Base-by-base conservation (phyloP, 2,113 vertebrate species). In the Scomber scombrus region DNA sequence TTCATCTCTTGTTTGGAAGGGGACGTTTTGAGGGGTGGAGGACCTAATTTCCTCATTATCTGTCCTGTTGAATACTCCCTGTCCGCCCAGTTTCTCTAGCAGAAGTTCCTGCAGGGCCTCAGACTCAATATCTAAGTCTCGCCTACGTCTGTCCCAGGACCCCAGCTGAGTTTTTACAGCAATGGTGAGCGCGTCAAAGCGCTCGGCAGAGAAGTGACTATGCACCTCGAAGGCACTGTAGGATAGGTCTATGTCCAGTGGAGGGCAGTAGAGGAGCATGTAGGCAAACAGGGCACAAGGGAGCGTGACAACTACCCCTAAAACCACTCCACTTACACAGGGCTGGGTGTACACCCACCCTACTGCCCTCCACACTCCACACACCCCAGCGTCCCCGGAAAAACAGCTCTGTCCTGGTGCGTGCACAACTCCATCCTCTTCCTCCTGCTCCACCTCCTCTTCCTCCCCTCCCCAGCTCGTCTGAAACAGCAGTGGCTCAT, bases 201-300 rank as follows among this genome's bases (percentile, higher is more conserved):
- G 97, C 91, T 97, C 96, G 0, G 98, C 98, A 4, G 98, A 98
- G 86, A 97, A 96, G 9, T 99, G 98, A 92, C 98, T 98, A 85
- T 97, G 97, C 70, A 99, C 98, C 94, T 99, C 98, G 0, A 99
- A 99, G 58, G 98, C 98, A 0, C 97, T 98, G 94, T 99, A 99
- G 71, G 98, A 99, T 85, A 99, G 97, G 91, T 99, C 98, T 0
- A 99, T 99, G 78, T 99, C 98, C 94, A 99, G 93, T 1, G 97
- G 95, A 0, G 97, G 97, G 90, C 96, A 98, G 92, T 94, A 95
- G 64, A 98, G 93, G 87, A 99, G 97, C 98, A 99, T 99, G 87
- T 96, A 93, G 54, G 93, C 87, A 2, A 97, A 97, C 13, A 99
- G 94, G 63, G 92, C 85, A 1, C 96, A 94, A 1, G 98, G 97